These are phyloP conservation scores for Apamea anceps DNA, from an alignment of 2,888 invertebrate genomes.

Conservation along the genomic window DNA sequence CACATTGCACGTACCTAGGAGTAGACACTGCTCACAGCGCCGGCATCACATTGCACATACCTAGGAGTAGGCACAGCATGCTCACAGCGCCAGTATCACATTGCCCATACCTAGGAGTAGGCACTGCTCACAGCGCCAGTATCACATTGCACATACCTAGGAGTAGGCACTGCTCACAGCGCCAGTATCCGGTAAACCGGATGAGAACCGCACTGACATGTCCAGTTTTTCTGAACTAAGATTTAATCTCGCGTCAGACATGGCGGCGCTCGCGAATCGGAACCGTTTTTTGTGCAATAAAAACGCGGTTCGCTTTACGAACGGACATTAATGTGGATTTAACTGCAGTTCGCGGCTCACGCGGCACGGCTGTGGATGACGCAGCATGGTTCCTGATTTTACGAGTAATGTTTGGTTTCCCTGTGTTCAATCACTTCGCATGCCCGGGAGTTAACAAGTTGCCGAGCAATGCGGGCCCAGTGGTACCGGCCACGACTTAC, in stretches of 20 bases:
- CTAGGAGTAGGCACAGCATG: neutral
- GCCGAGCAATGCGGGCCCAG: too few species aligned
- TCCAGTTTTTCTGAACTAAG: conserved; percentile 31
- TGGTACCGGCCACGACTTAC: too few species aligned
- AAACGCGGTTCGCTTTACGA: conserved; percentile 16
- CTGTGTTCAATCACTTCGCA: neutral
- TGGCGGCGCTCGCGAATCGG: neutral
- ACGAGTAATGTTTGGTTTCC: conserved; percentile 10
- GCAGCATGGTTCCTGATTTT: neutral
- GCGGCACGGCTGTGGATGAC: neutral
- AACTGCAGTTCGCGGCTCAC: conserved; percentile 12
- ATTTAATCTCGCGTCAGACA: conserved; percentile 32
- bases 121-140: neutral
- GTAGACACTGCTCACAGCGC: neutral
- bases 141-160: too few species aligned
- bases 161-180: neutral
- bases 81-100: neutral
- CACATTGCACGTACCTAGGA: too few species aligned
- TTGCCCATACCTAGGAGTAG: too few species aligned
- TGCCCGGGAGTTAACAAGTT: neutral
- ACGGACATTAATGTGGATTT: conserved; percentile 39
- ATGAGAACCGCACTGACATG: conserved; percentile 9
- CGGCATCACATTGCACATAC: too few species aligned
- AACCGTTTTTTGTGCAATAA: conserved; percentile 32
- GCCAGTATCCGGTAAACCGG: neutral